phyloP scores from a whole-genome alignment of 1,140 invertebrate species.

The Sesamia nonagrioides region DNA sequence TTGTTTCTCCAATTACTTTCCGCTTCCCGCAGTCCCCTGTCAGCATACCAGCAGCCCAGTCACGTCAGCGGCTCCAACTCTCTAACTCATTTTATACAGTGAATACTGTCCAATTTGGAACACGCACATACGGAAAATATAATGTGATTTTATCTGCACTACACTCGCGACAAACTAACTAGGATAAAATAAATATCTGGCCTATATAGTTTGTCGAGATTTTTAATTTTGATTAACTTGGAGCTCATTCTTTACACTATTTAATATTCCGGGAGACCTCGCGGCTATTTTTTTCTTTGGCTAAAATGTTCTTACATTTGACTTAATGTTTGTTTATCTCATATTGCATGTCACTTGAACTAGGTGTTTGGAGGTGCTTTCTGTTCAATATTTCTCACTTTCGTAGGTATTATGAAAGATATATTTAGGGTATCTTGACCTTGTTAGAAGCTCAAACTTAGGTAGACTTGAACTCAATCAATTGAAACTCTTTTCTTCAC shows the following conservation, averaged over 20 bases:
- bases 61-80: constrained; percentile 46
- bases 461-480: too few species aligned
- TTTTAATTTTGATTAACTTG: constrained; percentile 5
- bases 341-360: too few species aligned
- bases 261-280: neutral
- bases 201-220: neutral
- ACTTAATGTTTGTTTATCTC: too few species aligned
- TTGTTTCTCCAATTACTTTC: neutral
- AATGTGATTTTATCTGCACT: constrained; percentile 49
- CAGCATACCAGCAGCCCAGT: neutral
- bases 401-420: too few species aligned
- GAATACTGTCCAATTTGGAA: constrained; percentile 66
- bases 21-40: constrained; percentile 44
- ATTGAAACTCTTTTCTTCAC: too few species aligned
- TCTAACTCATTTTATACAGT: constrained; percentile 66
- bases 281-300: neutral
- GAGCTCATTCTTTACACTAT: neutral
- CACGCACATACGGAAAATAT: constrained; percentile 46
- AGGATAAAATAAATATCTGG: constrained; percentile 27
- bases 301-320: too few species aligned
- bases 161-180: constrained; percentile 46
- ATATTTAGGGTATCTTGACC: too few species aligned
- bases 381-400: too few species aligned
- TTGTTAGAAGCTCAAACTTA: too few species aligned
- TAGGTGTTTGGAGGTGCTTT: too few species aligned